A percentile compares a stretch with the other conserved stretches of the same genome.
Evolutionary conservation across 2,797 vertebrate genomes (phyloP).

Genomic region (Catamblyrhynchus diadema): DNA sequence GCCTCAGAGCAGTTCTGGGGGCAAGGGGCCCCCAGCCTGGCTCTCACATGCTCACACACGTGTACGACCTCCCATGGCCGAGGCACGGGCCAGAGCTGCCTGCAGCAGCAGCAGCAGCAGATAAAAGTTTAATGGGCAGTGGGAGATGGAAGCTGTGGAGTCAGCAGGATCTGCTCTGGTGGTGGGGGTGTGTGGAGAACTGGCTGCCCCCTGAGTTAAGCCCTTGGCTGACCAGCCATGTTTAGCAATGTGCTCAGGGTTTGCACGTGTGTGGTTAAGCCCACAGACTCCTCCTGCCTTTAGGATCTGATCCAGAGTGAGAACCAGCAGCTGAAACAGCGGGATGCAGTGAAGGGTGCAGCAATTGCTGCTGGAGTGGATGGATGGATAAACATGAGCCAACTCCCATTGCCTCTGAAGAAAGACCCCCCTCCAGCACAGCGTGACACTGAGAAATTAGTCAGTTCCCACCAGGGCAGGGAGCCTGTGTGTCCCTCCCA

Average conservation of each 20-base stretch:
- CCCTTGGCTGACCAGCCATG: neutral
- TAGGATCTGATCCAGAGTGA: neutral
- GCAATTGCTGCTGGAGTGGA: neutral
- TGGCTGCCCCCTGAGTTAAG: neutral
- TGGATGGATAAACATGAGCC: neutral
- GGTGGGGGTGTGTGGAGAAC: neutral
- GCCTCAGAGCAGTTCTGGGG: neutral
- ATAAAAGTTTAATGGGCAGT: slow-evolving; percentile 15
- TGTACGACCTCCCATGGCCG: fast-evolving
- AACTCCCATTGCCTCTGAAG: neutral
- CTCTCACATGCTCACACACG: neutral
- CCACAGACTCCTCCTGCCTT: neutral
- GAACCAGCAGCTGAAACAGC: fast-evolving
- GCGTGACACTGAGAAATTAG: neutral
- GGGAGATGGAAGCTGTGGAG: neutral
- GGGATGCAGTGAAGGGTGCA: fast-evolving
- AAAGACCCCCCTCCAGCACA: fast-evolving
- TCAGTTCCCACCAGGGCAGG: neutral
- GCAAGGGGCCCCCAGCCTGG: neutral
- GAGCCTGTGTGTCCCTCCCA: neutral
- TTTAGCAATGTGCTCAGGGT: neutral
- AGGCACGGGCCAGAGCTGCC: neutral
- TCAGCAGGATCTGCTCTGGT: neutral
- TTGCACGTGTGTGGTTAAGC: neutral
- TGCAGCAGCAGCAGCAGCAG: neutral